A percentile compares a stretch with the other conserved stretches of the same genome.
Conservation (phyloP, 2,888 invertebrate species). For the Amiota communis region DNA sequence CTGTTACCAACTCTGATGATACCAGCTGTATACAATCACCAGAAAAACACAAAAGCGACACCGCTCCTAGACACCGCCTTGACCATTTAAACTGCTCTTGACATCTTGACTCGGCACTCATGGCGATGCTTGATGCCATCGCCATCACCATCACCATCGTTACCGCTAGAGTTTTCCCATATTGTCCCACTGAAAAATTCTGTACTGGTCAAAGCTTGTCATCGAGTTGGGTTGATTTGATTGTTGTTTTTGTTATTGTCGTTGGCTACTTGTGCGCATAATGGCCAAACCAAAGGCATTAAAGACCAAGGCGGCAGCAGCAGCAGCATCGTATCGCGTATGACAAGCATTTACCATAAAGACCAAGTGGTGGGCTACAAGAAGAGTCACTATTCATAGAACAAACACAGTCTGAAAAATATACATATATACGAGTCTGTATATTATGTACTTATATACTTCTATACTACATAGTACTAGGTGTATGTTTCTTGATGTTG, state of each 20-base stretch:
- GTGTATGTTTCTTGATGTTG: no score
- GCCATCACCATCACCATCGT: no score
- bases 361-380: background rate
- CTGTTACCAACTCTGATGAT: slow-evolving; percentile 21
- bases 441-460: background rate
- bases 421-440: background rate
- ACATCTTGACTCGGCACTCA: slow-evolving; percentile 40
- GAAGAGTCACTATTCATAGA: background rate
- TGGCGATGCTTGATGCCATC: background rate
- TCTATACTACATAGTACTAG: background rate
- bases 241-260: background rate
- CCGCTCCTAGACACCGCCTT: slow-evolving; percentile 33
- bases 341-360: slow-evolving; percentile 20
- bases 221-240: no score
- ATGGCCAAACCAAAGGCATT: slow-evolving; percentile 21
- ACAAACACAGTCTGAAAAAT: background rate
- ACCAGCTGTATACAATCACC: slow-evolving; percentile 25
- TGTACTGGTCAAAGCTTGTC: no score
- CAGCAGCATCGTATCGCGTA: slow-evolving; percentile 7
- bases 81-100: slow-evolving; percentile 52
- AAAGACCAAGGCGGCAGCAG: slow-evolving; percentile 19
- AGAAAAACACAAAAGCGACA: background rate
- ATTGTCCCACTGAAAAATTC: background rate
- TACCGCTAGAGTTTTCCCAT: no score
- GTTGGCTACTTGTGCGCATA: slow-evolving; percentile 18